These are phyloP conservation scores for Eleginops maclovinus DNA, from an alignment of 2,113 vertebrate species.

Conservation along the genomic window DNA sequence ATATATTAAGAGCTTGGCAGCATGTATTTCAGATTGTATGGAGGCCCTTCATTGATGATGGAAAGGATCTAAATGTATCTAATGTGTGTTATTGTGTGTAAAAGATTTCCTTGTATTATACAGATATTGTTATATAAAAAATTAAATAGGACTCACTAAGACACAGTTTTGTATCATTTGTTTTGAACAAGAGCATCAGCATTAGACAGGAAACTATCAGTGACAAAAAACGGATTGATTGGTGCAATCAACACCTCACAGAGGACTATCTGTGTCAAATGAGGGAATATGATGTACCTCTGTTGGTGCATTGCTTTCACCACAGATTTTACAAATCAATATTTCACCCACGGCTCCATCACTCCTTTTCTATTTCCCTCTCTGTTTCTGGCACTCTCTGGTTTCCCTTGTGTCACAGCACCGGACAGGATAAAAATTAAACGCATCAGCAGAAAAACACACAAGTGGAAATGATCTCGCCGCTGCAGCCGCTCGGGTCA, in stretches of 20 bases:
- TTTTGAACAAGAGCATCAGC: neutral
- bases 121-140: no score
- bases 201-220: neutral
- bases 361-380: constrained; percentile 51
- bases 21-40: no score
- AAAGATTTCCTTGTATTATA: no score
- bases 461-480: constrained; percentile 75
- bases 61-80: no score
- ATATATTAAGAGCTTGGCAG: no score
- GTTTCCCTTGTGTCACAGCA: constrained; percentile 57
- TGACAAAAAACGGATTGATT: neutral
- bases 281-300: constrained; percentile 14
- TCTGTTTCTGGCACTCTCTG: constrained; percentile 48
- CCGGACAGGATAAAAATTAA: constrained; percentile 73
- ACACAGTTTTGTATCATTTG: neutral
- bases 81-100: no score
- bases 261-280: constrained; percentile 21
- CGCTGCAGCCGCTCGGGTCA: constrained; percentile 68
- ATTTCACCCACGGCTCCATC: constrained; percentile 57
- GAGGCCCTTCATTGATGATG: no score
- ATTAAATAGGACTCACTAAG: no score
- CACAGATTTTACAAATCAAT: constrained; percentile 57
- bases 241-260: constrained; percentile 21
- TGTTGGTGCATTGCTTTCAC: constrained; percentile 46
- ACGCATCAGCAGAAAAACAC: constrained; percentile 80